Evolutionary conservation across 2,888 invertebrate genomes (phyloP), one percentile per base, ranked within the genome.

Genomic region (Drosophila borborema): DNA sequence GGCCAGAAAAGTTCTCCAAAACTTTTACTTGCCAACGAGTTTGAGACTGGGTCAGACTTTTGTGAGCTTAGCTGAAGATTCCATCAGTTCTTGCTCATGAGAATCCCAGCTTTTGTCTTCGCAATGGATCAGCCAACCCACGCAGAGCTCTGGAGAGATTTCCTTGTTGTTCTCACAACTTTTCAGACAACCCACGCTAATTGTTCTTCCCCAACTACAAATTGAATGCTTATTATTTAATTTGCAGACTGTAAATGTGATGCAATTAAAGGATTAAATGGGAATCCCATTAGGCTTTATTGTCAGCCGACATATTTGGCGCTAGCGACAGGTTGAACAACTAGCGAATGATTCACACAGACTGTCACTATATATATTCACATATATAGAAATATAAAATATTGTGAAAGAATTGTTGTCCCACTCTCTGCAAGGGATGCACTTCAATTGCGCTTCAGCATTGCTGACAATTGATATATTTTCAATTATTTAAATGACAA

Each of bases 181-280:
- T 56, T 45, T 46, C 10, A 23, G 58, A 7, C 73, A 34, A 58
- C 74, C 81, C 80, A 20, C 54, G 74, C 58, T 58, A 64, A 56
- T 41, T 67, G 31, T 31, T 45, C n/a, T 14, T 6, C 16, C 49
- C 59, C 69, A 63, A 63, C 75, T 67, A 65, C 67, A 58, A 61
- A 68, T 53, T 68, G 18, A 77, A 74, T 68, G 68, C 83, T 81
- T 86, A 86, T 86, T 85, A 86, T 88, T 75, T 86, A 86, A 86
- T 82, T 86, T 70, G 73, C 89, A 83, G 86, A 86, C 86, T 74
- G 82, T 82, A 82, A 86, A 72, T 84, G 86, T 72, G 84, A 84
- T 84, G 84, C 85, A 85, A 85, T 87, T 87, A 87, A 87, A 75
- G 80, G 89, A 85, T 89, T 89, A 87, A 85, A 64, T 71, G 77